These are phyloP conservation scores for Catocala sponsa DNA, from an alignment of 2,888 invertebrate genomes.

Conservation along the genomic window DNA sequence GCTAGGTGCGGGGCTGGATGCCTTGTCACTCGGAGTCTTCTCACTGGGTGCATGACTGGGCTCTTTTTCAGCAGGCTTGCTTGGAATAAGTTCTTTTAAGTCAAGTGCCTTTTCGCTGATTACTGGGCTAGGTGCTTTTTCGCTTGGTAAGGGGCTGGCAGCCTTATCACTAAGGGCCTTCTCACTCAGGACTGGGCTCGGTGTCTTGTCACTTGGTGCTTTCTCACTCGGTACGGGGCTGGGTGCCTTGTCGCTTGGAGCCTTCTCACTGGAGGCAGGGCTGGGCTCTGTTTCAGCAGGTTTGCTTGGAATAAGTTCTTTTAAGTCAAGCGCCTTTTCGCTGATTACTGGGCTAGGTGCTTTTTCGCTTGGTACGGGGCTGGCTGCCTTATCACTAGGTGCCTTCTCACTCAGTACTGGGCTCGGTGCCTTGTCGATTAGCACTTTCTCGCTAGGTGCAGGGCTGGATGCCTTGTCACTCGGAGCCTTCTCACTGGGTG, in stretches of 20 bases:
- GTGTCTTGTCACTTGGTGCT: slow-evolving; percentile 13
- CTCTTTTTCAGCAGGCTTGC: background rate
- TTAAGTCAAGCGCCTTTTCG: background rate
- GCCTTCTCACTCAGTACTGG: background rate
- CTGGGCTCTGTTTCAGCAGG: background rate
- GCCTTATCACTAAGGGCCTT: background rate
- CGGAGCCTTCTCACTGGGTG: background rate
- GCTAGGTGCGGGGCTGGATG: slow-evolving; percentile 6
- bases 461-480: background rate
- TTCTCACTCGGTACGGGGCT: background rate
- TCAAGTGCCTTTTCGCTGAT: background rate
- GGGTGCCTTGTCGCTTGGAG: background rate
- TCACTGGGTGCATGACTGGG: background rate
- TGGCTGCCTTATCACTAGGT: background rate
- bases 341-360: background rate
- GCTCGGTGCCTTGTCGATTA: background rate
- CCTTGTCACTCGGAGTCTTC: slow-evolving; percentile 1
- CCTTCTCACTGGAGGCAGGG: background rate
- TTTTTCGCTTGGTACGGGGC: background rate
- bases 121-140: slow-evolving; percentile 14
- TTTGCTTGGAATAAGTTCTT: background rate
- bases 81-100: background rate
- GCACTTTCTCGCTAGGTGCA: background rate
- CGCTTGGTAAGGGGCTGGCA: background rate
- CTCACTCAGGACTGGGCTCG: background rate